Evolutionary conservation across 2,888 invertebrate species (phyloP).

Genomic region (Pachymerium ferrugineum): DNA sequence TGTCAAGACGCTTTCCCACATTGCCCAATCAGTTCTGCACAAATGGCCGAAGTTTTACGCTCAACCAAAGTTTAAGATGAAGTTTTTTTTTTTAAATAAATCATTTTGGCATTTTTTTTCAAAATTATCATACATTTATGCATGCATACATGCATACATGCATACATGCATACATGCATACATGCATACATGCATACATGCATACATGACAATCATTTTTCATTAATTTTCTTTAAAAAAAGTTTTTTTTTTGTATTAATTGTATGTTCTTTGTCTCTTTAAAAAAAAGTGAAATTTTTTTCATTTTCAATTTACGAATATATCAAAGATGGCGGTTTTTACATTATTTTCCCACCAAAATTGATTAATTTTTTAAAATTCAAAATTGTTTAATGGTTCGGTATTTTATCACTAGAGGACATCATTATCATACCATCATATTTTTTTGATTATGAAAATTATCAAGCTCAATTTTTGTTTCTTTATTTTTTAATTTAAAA

Average conservation of each 20-base stretch:
- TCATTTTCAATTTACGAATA: no score
- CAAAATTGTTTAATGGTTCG: not conserved
- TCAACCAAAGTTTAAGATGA: conserved; percentile 11
- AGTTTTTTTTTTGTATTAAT: no score
- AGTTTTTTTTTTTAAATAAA: no score
- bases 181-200: no score
- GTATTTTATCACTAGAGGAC: not conserved
- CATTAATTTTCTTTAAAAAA: no score
- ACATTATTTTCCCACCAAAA: not conserved
- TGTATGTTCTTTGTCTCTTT: no score
- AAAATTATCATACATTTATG: no score
- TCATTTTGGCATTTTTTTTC: no score
- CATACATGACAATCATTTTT: no score
- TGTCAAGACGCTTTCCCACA: not conserved
- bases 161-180: no score
- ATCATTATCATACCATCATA: not conserved
- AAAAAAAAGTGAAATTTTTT: no score
- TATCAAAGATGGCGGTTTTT: not conserved
- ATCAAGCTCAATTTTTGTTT: not conserved
- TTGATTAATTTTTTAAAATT: not conserved
- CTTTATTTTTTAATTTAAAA: not conserved
- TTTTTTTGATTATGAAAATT: not conserved
- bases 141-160: no score
- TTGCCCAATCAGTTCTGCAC: conserved; percentile 17
- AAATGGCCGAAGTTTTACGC: conserved; percentile 1